Evolutionary conservation across 1,140 invertebrate species (phyloP).

Genomic region (Caenorhabditis brenneri): DNA sequence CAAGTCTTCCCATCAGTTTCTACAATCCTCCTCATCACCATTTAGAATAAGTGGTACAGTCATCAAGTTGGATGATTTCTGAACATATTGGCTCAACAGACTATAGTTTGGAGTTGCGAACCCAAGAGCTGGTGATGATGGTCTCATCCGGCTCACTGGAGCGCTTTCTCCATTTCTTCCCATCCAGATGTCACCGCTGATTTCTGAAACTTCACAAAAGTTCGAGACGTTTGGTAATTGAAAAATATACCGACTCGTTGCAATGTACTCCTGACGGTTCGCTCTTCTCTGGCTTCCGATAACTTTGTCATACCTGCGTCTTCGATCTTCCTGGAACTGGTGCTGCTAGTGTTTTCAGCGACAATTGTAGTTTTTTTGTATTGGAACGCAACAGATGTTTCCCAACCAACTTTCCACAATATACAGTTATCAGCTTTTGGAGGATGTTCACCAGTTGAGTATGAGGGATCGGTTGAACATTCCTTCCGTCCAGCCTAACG

Average conservation of each 20-base stretch:
- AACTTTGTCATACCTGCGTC: constrained; percentile 57
- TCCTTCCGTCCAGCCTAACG: too few species aligned
- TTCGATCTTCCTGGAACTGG: constrained; percentile 67
- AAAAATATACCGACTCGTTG: constrained; percentile 5
- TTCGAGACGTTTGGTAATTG: constrained; percentile 50
- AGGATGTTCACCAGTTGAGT: constrained; percentile 90
- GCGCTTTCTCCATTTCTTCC: too few species aligned
- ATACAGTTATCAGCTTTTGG: constrained; percentile 87
- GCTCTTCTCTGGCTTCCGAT: too few species aligned
- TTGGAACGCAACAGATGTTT: constrained; percentile 74
- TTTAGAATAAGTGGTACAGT: constrained; percentile 82
- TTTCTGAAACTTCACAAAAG: background rate
- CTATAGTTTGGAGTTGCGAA: constrained; percentile 64
- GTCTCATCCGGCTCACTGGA: too few species aligned
- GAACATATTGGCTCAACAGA: constrained; percentile 50
- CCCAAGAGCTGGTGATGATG: constrained; percentile 54
- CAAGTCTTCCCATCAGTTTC: constrained; percentile 81
- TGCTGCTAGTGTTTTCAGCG: constrained; percentile 40
- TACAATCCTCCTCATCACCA: constrained; percentile 88
- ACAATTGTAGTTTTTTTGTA: constrained; percentile 62
- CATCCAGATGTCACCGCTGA: too few species aligned
- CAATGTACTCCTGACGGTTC: too few species aligned
- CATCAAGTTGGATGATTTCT: constrained; percentile 78
- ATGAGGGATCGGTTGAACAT: constrained; percentile 85
- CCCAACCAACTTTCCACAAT: constrained; percentile 85